These are phyloP conservation scores for Cardiocondyla obscurior DNA, from an alignment of 1,140 invertebrate species.

Conservation along the genomic window DNA sequence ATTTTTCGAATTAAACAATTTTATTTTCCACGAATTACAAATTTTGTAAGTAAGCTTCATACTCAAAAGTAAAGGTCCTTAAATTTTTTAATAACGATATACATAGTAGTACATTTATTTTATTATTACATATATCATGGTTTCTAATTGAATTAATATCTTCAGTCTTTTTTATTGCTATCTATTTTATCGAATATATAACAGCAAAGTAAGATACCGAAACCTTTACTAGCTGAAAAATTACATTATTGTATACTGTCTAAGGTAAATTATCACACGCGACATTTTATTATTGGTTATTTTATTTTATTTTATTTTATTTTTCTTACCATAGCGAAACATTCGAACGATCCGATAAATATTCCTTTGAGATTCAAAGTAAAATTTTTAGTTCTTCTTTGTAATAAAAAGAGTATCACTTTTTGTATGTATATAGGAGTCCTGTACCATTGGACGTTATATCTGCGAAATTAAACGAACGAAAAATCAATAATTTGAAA, in stretches of 20 bases:
- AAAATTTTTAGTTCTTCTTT: neutral
- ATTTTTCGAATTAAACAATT: neutral
- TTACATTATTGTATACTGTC: neutral
- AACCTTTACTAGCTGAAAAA: neutral
- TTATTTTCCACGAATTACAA: neutral
- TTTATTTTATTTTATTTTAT: no score
- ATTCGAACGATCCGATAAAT: neutral
- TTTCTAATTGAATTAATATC: neutral
- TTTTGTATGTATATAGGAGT: neutral
- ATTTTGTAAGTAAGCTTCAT: neutral
- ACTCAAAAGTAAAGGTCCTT: neutral
- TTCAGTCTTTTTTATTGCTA: neutral
- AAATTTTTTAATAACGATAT: neutral
- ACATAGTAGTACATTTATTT: neutral
- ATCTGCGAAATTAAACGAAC: neutral
- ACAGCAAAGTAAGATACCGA: constrained; percentile 20
- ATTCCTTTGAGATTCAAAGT: neutral
- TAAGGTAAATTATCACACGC: neutral
- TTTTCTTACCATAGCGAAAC: constrained; percentile 3
- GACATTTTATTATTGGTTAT: no score
- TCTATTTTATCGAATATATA: neutral
- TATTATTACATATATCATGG: neutral
- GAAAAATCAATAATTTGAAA: neutral
- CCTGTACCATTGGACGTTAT: neutral
- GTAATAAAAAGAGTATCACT: constrained; percentile 2